Evolutionary conservation across 2,888 invertebrate genomes (phyloP).

Genomic region (Epinotia nisella): DNA sequence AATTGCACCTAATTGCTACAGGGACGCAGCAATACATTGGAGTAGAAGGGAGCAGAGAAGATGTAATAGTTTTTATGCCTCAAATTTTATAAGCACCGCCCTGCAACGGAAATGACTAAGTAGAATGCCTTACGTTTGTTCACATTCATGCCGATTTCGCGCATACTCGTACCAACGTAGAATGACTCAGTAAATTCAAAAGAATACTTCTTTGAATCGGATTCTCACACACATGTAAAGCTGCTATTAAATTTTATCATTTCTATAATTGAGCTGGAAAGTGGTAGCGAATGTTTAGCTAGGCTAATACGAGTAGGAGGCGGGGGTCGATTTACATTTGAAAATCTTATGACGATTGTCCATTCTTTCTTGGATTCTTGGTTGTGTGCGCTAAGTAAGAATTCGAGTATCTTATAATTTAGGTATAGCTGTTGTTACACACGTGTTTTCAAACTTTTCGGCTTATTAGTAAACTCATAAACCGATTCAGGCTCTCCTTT

Average conservation of each 20-base stretch:
- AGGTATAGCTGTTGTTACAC: too few relatives aligned
- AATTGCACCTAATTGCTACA: too few relatives aligned
- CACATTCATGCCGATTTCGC: constrained; percentile 7
- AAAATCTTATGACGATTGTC: constrained; percentile 1
- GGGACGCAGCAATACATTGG: too few relatives aligned
- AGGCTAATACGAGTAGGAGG: constrained; percentile 15
- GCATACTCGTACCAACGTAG: constrained; percentile 1
- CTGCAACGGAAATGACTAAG: constrained; percentile 14
- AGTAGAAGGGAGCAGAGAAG: too few relatives aligned
- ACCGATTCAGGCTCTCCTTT: too few relatives aligned
- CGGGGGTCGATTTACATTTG: constrained; percentile 6
- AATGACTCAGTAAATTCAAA: constrained; percentile 25
- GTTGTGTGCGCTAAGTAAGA: background rate
- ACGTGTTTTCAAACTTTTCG: too few relatives aligned
- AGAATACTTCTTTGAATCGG: constrained; percentile 19
- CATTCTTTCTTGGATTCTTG: constrained; percentile 14
- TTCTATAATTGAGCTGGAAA: constrained; percentile 26
- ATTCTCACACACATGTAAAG: constrained; percentile 30
- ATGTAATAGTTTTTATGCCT: too few relatives aligned
- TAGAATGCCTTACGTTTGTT: constrained; percentile 17
- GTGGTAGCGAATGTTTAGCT: constrained; percentile 1
- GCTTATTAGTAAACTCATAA: too few relatives aligned
- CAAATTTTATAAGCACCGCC: background rate
- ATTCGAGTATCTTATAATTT: too few relatives aligned
- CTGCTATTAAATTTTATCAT: constrained; percentile 34